Base-by-base conservation (phyloP, 1,140 invertebrate genomes). In the Drosophila sechellia region DNA sequence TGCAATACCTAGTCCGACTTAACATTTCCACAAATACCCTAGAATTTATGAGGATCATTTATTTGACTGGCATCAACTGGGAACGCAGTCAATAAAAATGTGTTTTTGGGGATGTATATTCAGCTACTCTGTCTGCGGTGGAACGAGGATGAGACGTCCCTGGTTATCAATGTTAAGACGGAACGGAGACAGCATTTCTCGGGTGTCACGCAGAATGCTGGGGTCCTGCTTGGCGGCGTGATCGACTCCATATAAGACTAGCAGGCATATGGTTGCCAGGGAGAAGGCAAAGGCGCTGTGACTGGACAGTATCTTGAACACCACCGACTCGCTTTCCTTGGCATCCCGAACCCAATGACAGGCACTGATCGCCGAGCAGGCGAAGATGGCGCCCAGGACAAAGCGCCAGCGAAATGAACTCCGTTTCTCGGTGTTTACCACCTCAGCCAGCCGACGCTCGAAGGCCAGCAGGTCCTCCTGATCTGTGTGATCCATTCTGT, bases 381-480 rank as follows among this genome's bases (percentile, higher is more conserved):
- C 31, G n/a, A 46, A 43, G 20, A 39, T 45, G 22, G 40, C 49
- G 3, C 40, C 52, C 10, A 55, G n/a, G 2, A 64, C 40, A n/a
- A 64, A 15, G 27, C 40, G 31, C 22, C 60, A 43, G 5, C 42
- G 42, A 12, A n/a, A 35, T 3, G 39, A 39, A 42, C 11, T 37
- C 40, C 50, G 31, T 34, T 37, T 55, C 5, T 64, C 25, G 1
- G 31, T 25, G 13, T 13, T 20, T 13, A 64, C 20, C 27, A 64
- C 22, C 42, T 64, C 60, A 5, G 6, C 11, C 13, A 64, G 42
- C 12, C 60, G 60, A 5, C 31, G 40, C 52, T 64, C 60, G 31
- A 64, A 64, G 20, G 60, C 60, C 4, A 8, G 27, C 50, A 64
- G 20, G 52, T 64, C 60, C 40, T 64, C 60, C 5, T 20, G 4